Conservation (phyloP, 2,888 invertebrate species). For the Pristionchus japonicus region DNA sequence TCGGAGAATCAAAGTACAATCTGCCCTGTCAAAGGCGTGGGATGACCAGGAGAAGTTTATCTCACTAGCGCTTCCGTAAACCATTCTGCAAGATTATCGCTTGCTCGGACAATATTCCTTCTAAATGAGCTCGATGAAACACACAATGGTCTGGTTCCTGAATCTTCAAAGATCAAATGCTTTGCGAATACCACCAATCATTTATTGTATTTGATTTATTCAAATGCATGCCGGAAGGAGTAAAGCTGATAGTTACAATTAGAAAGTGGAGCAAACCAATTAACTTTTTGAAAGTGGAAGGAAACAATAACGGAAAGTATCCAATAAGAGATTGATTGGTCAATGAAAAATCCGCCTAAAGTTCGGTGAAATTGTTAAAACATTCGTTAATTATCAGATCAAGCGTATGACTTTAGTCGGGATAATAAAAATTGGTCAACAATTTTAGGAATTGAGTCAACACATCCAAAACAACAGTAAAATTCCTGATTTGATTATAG, state of each 20-base stretch:
- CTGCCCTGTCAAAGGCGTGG: too few species aligned
- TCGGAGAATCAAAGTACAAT: too few species aligned
- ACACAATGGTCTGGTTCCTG: background rate
- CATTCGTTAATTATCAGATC: conserved; percentile 16
- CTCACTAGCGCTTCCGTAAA: too few species aligned
- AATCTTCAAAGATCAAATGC: background rate
- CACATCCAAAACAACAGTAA: too few species aligned
- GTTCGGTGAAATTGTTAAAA: background rate
- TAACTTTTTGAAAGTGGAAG: background rate
- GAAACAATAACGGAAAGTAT: background rate
- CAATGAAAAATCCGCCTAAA: background rate
- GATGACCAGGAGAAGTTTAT: too few species aligned
- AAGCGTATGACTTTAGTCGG: conserved; percentile 16
- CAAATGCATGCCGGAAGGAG: background rate
- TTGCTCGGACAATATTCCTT: background rate
- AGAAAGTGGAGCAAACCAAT: background rate
- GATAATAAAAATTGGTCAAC: background rate
- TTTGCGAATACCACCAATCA: too few species aligned
- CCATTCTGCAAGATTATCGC: background rate
- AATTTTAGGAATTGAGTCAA: too few species aligned
- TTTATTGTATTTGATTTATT: background rate
- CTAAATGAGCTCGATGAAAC: too few species aligned
- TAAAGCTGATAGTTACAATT: background rate
- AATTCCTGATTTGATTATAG: background rate
- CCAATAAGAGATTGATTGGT: background rate